A percentile compares a stretch with the other conserved stretches of the same genome.
phyloP scores from a whole-genome alignment of 2,113 vertebrate genomes.

The Sitta europaea region DNA sequence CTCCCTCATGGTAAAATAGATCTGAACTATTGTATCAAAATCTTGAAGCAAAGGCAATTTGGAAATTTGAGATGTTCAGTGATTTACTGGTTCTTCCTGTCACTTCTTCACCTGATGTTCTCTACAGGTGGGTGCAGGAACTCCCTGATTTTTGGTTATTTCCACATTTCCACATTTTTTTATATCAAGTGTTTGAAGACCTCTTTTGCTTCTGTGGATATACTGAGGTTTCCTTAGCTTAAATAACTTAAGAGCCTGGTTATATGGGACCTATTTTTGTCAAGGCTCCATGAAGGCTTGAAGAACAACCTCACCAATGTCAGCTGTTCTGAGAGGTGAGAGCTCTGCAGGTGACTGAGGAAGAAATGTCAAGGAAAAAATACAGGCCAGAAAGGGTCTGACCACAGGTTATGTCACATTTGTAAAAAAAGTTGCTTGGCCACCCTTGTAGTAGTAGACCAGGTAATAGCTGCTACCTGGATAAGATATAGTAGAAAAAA shows the following conservation, averaged over 20 bases:
- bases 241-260: not conserved
- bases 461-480: not conserved
- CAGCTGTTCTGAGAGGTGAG: not conserved
- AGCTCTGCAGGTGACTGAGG: not conserved
- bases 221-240: not conserved
- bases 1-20: not conserved
- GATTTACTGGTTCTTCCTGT: not conserved
- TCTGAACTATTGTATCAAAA: not conserved
- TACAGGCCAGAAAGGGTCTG: not conserved
- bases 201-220: not conserved
- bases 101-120: not conserved
- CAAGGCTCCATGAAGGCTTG: not conserved
- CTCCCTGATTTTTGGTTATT: not conserved
- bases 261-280: not conserved
- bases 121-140: not conserved
- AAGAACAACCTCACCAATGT: fast-evolving
- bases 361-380: not conserved
- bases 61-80: not conserved
- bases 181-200: not conserved
- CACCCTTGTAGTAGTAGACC: not conserved
- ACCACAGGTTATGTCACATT: not conserved
- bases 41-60: not conserved
- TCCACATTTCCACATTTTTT: not conserved
- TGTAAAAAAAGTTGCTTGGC: not conserved
- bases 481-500: not conserved